Conservation (phyloP, 1,140 invertebrate species). For the Caenorhabditis remanei region DNA sequence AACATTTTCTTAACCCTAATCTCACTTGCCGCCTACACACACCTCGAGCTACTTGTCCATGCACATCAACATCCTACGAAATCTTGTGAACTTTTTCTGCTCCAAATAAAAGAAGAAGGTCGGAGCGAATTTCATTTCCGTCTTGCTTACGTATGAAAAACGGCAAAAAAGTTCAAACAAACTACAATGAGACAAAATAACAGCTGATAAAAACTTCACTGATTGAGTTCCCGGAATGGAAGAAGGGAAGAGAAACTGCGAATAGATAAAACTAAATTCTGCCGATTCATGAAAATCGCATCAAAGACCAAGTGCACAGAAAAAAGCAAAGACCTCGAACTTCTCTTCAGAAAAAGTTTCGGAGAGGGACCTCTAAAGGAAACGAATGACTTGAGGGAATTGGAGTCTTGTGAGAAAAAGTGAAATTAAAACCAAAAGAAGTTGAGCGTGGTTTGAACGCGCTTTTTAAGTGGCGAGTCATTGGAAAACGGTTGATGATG, state of each 20-base stretch:
- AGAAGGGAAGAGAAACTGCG: not conserved
- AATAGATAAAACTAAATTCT: not conserved
- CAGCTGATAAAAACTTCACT: conserved; percentile 26
- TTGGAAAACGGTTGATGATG: conserved; percentile 10
- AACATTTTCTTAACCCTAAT: conserved; percentile 1
- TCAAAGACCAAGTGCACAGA: conserved; percentile 24
- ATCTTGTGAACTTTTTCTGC: conserved; percentile 3
- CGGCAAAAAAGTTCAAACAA: not conserved
- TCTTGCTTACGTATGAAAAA: not conserved
- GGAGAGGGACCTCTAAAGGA: not conserved
- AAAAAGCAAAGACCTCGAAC: not conserved
- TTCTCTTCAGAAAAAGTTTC: not conserved
- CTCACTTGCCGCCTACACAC: not conserved
- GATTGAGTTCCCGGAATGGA: not conserved
- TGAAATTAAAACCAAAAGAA: conserved; percentile 46
- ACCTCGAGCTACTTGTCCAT: conserved; percentile 7
- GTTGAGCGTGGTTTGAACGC: not conserved
- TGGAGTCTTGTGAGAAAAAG: conserved; percentile 49
- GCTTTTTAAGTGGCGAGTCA: conserved; percentile 8
- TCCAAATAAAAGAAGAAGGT: not conserved
- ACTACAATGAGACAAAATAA: not conserved
- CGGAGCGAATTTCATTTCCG: not conserved
- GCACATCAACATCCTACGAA: conserved; percentile 21
- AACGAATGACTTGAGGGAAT: conserved; percentile 27
- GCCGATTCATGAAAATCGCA: not conserved